Percentiles rank a stretch among this genome's conserved stretches.
Evolutionary conservation across 1,140 invertebrate genomes (phyloP).

Genomic region (Penaeus chinensis): DNA sequence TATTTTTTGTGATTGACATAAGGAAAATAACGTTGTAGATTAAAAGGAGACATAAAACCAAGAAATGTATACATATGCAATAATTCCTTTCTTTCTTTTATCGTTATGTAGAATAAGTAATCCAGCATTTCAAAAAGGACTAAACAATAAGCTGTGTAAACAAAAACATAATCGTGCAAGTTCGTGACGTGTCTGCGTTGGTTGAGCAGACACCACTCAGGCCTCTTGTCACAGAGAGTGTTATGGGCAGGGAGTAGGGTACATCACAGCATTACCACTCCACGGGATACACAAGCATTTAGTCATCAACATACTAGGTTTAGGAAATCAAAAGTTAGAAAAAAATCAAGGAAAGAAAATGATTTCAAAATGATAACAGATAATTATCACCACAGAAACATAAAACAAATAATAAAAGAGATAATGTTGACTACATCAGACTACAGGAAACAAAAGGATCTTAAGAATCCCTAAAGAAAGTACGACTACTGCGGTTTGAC

Average conservation of each 20-base stretch:
- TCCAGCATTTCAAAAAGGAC: conserved; percentile 11
- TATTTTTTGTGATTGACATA: too few species aligned
- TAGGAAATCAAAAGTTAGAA: conserved; percentile 8
- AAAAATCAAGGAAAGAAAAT: conserved; percentile 1
- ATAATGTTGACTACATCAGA: conserved; percentile 11
- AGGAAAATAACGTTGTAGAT: too few species aligned
- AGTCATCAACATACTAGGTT: conserved; percentile 33
- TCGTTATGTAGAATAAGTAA: background rate
- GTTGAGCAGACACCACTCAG: background rate
- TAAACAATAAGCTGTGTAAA: conserved; percentile 12
- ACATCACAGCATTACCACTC: conserved; percentile 34
- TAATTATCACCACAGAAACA: background rate
- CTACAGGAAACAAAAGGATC: conserved; percentile 20
- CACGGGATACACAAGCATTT: conserved; percentile 38
- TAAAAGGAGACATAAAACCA: too few species aligned
- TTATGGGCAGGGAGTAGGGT: conserved; percentile 23
- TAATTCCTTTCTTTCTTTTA: conserved; percentile 6
- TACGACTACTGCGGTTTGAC: background rate
- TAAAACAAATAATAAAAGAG: background rate
- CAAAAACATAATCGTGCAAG: background rate
- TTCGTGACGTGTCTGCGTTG: background rate
- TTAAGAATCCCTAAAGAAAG: background rate
- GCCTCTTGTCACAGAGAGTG: conserved; percentile 21
- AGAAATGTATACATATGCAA: conserved; percentile 13
- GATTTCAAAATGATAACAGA: conserved; percentile 13